Evolutionary conservation across 2,113 vertebrate genomes (phyloP).

Genomic region (Tragelaphus imberbis): DNA sequence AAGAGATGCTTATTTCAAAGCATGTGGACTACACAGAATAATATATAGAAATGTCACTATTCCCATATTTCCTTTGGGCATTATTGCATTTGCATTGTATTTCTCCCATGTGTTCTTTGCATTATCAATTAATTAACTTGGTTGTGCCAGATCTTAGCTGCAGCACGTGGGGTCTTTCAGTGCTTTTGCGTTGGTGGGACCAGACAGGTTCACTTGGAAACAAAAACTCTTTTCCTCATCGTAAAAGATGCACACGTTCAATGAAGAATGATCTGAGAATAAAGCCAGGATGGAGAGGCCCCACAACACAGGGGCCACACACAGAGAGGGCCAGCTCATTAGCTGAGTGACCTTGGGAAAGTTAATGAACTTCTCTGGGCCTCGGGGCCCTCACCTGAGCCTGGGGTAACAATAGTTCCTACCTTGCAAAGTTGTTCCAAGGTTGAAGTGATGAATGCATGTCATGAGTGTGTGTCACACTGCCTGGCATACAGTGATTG

Average conservation of each 20-base stretch:
- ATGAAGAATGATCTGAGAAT: background rate
- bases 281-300: background rate
- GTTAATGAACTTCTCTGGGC: background rate
- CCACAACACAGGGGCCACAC: accelerated
- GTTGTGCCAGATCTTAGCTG: background rate
- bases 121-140: background rate
- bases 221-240: background rate
- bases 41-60: background rate
- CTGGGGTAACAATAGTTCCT: background rate
- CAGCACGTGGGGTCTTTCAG: background rate
- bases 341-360: background rate
- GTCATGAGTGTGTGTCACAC: too few relatives aligned
- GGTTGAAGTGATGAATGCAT: background rate
- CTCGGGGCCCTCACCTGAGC: background rate
- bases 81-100: accelerated
- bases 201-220: background rate
- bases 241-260: background rate
- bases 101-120: background rate
- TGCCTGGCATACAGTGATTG: background rate
- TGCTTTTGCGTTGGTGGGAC: background rate
- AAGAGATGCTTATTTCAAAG: background rate
- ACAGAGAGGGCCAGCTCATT: too few relatives aligned
- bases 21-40: background rate
- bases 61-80: background rate
- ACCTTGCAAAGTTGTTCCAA: background rate